Conservation (phyloP, 1,140 invertebrate species). For the Odontomachus brunneus region DNA sequence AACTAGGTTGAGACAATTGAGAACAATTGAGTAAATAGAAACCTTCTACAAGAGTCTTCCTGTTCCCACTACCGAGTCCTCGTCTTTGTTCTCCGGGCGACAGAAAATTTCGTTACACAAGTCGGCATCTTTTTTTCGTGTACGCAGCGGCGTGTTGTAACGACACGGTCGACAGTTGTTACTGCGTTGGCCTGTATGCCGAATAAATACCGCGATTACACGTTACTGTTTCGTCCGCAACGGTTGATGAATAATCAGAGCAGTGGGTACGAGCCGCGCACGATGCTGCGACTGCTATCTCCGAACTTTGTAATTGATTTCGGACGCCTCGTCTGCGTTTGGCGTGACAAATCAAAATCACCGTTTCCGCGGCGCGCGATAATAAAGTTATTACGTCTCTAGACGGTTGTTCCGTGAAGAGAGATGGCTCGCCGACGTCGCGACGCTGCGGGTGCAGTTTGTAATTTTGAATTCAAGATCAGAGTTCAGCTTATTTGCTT, state of each 20-base stretch:
- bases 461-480: slow-evolving; percentile 59
- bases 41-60: no score
- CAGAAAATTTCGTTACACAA: no score
- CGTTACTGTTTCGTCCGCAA: slow-evolving; percentile 46
- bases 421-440: slow-evolving; percentile 12
- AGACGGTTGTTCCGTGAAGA: slow-evolving; percentile 30
- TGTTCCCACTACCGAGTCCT: no score
- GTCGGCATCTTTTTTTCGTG: no score
- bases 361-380: slow-evolving; percentile 67
- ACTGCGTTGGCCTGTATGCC: neutral
- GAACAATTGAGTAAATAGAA: no score
- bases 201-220: slow-evolving; percentile 46
- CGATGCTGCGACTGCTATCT: slow-evolving; percentile 61
- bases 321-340: slow-evolving; percentile 62
- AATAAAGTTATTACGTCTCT: slow-evolving; percentile 70
- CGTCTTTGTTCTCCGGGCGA: no score
- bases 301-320: slow-evolving; percentile 73
- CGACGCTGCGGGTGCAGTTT: slow-evolving; percentile 9
- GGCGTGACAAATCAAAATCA: slow-evolving; percentile 74
- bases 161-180: slow-evolving; percentile 42
- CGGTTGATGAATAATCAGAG: slow-evolving; percentile 68
- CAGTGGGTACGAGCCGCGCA: slow-evolving; percentile 30
- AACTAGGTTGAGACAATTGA: no score
- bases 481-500: slow-evolving; percentile 57
- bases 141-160: neutral